Conservation (phyloP, 1,140 invertebrate species). For the Trissolcus basalis region DNA sequence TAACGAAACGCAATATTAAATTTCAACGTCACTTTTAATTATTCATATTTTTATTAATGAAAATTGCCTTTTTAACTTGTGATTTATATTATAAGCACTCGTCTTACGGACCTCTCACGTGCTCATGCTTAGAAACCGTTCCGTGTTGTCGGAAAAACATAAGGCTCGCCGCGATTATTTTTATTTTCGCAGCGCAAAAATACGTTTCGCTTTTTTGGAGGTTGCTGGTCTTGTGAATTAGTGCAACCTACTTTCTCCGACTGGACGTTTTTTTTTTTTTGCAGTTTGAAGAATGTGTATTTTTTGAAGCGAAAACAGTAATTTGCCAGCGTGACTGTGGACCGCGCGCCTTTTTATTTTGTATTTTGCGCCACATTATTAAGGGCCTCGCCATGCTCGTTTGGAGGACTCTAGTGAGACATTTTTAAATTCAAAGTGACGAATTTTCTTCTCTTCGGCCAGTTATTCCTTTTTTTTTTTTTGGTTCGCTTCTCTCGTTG, state of each 20-base stretch:
- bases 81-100: no score
- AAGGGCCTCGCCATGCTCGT: conserved; percentile 58
- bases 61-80: no score
- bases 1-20: no score
- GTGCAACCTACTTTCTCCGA: conserved; percentile 55
- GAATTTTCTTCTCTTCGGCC: conserved; percentile 39
- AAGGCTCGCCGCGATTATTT: conserved; percentile 34
- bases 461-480: conserved; percentile 13
- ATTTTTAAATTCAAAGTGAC: conserved; percentile 57
- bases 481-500: conserved; percentile 3
- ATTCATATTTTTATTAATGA: no score
- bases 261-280: conserved; percentile 41
- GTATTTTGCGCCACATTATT: conserved; percentile 63
- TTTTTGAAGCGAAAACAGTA: conserved; percentile 60
- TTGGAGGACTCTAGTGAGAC: conserved; percentile 57
- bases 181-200: conserved; percentile 47
- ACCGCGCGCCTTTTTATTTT: conserved; percentile 58
- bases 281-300: conserved; percentile 59
- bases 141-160: conserved; percentile 45
- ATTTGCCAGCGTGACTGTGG: conserved; percentile 48
- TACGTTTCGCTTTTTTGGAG: conserved; percentile 41
- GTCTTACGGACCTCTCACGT: background rate
- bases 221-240: conserved; percentile 53
- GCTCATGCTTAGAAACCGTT: conserved; percentile 27
- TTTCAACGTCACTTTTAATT: no score